phyloP scores from a whole-genome alignment of 2,888 invertebrate species.

The Lochmaea capreae region DNA sequence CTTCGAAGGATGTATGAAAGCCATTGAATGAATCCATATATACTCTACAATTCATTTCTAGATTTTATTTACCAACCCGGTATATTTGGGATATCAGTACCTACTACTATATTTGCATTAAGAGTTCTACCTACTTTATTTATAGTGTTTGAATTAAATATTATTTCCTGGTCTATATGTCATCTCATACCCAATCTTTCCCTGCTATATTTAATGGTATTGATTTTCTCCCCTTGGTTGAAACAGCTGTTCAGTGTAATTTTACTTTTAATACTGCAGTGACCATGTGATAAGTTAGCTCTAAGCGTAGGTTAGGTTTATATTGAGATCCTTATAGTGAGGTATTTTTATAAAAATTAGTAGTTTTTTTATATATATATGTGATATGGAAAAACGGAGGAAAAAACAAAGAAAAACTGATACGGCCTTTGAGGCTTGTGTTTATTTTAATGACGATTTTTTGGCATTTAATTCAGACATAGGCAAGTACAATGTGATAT shows the following conservation, averaged over 20 bases:
- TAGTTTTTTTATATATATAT: neutral
- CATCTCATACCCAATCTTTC: neutral
- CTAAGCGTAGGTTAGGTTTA: neutral
- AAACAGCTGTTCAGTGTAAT: conserved; percentile 27
- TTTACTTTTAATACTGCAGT: conserved; percentile 22
- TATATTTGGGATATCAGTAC: too few relatives aligned
- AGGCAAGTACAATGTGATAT: conserved; percentile 62
- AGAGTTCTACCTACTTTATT: too few relatives aligned
- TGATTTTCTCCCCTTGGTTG: conserved; percentile 27
- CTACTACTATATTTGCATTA: too few relatives aligned
- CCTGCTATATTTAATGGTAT: conserved; percentile 21
- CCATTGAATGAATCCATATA: too few relatives aligned
- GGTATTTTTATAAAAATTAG: conserved; percentile 3
- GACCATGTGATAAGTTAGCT: conserved; percentile 23
- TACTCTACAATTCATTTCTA: too few relatives aligned
- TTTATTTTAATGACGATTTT: conserved; percentile 79
- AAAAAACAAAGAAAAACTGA: conserved; percentile 64
- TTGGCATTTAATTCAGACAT: conserved; percentile 68
- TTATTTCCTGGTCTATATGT: conserved; percentile 25
- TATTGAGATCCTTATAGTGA: conserved; percentile 6
- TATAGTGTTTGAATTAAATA: neutral
- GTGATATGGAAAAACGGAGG: conserved; percentile 45
- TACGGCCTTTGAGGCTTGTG: conserved; percentile 76
- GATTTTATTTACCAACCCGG: too few relatives aligned
- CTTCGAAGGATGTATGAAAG: too few relatives aligned